phyloP scores from a whole-genome alignment of 2,797 vertebrate species.

The Nasua narica region DNA sequence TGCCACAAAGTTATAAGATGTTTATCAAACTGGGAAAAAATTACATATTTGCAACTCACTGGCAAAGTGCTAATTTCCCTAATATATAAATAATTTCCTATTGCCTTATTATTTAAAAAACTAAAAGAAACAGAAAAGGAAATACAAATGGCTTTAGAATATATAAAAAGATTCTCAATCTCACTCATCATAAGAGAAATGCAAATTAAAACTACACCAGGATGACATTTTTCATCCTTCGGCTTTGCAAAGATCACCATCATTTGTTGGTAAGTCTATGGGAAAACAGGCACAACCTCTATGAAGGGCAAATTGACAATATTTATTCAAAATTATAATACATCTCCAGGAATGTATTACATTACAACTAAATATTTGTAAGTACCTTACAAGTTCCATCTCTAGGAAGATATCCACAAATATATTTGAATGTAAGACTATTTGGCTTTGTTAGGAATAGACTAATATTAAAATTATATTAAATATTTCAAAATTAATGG shows the following conservation, averaged over 20 bases:
- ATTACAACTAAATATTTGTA: not conserved
- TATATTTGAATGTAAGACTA: not conserved
- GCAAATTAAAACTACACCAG: not conserved
- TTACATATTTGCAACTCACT: not conserved
- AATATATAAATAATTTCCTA: not conserved
- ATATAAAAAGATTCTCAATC: not conserved
- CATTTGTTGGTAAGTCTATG: not conserved
- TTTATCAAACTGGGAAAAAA: conserved; percentile 19
- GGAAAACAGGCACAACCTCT: not conserved
- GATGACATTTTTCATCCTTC: not conserved
- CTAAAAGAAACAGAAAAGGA: conserved; percentile 18
- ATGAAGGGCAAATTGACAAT: not conserved
- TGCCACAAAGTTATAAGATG: conserved; percentile 22
- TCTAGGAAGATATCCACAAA: not conserved
- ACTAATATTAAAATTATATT: conserved; percentile 7
- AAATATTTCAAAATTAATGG: conserved; percentile 24
- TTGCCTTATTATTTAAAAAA: not conserved
- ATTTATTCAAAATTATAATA: conserved; percentile 30
- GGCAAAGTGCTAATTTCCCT: conserved; percentile 10
- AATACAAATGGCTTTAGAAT: conserved; percentile 1
- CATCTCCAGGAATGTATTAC: not conserved
- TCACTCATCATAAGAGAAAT: conserved; percentile 35
- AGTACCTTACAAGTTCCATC: not conserved
- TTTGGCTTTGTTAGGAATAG: conserved; percentile 11
- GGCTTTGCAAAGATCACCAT: not conserved